phyloP scores from a whole-genome alignment of 2,888 invertebrate genomes.

The Ernsta delagoae region DNA sequence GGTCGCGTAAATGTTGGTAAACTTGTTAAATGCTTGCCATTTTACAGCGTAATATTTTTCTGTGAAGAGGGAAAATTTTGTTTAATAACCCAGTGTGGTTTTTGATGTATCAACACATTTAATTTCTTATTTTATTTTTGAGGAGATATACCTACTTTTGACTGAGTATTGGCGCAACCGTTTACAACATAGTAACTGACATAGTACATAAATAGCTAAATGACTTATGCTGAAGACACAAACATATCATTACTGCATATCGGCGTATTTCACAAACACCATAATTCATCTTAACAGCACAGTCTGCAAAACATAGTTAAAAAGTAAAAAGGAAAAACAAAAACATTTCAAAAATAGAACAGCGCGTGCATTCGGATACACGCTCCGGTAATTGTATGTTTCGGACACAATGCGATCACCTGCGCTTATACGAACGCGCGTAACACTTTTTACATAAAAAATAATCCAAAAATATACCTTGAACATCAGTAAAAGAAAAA shows the following conservation, averaged over 20 bases:
- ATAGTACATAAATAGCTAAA: too few relatives aligned
- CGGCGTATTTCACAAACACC: conserved; percentile 7
- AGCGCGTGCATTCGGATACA: conserved; percentile 54
- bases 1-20: conserved; percentile 32
- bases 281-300: conserved; percentile 15
- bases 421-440: conserved; percentile 51
- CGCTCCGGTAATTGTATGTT: conserved; percentile 56
- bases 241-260: background rate
- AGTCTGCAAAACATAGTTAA: conserved; percentile 40
- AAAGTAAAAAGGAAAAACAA: conserved; percentile 16
- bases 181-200: too few relatives aligned
- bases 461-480: conserved; percentile 5
- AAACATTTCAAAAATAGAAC: conserved; percentile 59
- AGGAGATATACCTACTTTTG: too few relatives aligned
- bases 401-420: conserved; percentile 49
- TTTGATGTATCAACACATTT: background rate
- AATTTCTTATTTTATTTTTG: too few relatives aligned
- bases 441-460: conserved; percentile 30
- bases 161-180: too few relatives aligned
- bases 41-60: conserved; percentile 21
- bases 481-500: conserved; percentile 13
- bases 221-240: too few relatives aligned
- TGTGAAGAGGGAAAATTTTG: background rate
- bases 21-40: conserved; percentile 35
- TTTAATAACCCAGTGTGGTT: conserved; percentile 2